Percentiles rank a stretch among this genome's conserved stretches.
Conservation (phyloP, 1,140 invertebrate genomes). For the Cydia pomonella region DNA sequence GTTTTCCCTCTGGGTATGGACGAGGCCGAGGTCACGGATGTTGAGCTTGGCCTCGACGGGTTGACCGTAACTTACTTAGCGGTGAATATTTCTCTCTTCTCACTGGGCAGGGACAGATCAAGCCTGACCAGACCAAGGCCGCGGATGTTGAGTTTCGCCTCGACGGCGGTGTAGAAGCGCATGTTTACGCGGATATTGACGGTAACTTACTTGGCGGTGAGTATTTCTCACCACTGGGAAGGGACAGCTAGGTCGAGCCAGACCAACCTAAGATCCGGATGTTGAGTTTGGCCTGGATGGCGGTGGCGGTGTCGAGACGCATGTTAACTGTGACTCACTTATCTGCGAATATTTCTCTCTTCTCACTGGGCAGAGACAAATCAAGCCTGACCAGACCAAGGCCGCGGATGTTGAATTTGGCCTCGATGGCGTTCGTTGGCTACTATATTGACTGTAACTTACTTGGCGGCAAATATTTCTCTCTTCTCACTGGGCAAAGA, state of each 20-base stretch:
- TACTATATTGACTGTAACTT: conserved; percentile 48
- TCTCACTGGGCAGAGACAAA: conserved; percentile 90
- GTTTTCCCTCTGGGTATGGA: no score
- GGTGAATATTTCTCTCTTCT: neutral
- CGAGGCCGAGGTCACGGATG: conserved; percentile 56
- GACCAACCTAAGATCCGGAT: conserved; percentile 85
- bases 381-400: conserved; percentile 85
- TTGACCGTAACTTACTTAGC: neutral
- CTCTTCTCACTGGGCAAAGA: conserved; percentile 91
- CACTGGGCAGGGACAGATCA: conserved; percentile 84
- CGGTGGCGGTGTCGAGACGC: conserved; percentile 60
- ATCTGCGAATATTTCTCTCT: conserved; percentile 90
- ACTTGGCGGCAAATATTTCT: conserved; percentile 89
- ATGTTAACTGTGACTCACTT: conserved; percentile 78
- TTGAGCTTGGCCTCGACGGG: conserved; percentile 86
- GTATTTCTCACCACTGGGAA: conserved; percentile 89
- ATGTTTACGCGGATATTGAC: no score
- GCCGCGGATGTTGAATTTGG: neutral
- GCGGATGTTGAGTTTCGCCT: conserved; percentile 86
- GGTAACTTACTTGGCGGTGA: conserved; percentile 83
- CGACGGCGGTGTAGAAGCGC: conserved; percentile 78
- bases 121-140: conserved; percentile 75
- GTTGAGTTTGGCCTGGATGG: conserved; percentile 86
- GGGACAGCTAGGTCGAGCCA: conserved; percentile 81
- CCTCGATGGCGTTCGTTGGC: neutral